These are phyloP conservation scores for Drosophila cardini DNA, from an alignment of 1,140 invertebrate species.

Conservation along the genomic window DNA sequence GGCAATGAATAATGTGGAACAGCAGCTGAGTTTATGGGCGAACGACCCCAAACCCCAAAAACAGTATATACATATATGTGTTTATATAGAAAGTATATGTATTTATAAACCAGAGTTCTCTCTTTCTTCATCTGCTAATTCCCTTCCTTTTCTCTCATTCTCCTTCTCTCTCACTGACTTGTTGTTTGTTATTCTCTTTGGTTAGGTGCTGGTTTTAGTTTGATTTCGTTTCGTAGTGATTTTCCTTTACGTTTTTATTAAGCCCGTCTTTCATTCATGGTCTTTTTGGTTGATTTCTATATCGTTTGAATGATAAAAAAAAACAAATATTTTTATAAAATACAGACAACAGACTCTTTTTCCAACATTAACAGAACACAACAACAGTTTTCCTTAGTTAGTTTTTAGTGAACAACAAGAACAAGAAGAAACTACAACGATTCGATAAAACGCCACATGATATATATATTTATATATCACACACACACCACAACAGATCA, in stretches of 20 bases:
- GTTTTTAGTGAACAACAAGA: slow-evolving; percentile 47
- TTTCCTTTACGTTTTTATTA: slow-evolving; percentile 3
- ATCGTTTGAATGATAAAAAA: slow-evolving; percentile 27
- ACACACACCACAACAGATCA: slow-evolving; percentile 63
- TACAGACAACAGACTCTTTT: slow-evolving; percentile 21
- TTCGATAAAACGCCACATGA: slow-evolving; percentile 47
- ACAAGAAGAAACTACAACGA: slow-evolving; percentile 39
- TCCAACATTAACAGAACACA: slow-evolving; percentile 19
- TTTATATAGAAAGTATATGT: slow-evolving; percentile 3
- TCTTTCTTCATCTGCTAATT: neutral
- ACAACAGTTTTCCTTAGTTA: slow-evolving; percentile 50
- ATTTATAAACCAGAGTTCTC: slow-evolving; percentile 10
- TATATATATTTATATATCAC: slow-evolving; percentile 25
- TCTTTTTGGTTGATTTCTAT: slow-evolving; percentile 13
- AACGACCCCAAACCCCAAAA: slow-evolving; percentile 27
- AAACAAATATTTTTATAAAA: slow-evolving; percentile 31
- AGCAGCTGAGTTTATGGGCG: slow-evolving; percentile 33
- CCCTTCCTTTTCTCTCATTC: neutral
- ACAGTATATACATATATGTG: slow-evolving; percentile 4
- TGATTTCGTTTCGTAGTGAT: slow-evolving; percentile 3
- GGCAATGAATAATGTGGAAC: slow-evolving; percentile 50
- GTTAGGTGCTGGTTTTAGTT: slow-evolving; percentile 2
- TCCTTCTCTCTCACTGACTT: slow-evolving; percentile 9
- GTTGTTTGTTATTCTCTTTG: neutral
- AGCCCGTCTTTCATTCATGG: slow-evolving; percentile 2